Evolutionary conservation across 2,797 vertebrate species (phyloP), one percentile per base, ranked within the genome.

Genomic region (Labroides dimidiatus): DNA sequence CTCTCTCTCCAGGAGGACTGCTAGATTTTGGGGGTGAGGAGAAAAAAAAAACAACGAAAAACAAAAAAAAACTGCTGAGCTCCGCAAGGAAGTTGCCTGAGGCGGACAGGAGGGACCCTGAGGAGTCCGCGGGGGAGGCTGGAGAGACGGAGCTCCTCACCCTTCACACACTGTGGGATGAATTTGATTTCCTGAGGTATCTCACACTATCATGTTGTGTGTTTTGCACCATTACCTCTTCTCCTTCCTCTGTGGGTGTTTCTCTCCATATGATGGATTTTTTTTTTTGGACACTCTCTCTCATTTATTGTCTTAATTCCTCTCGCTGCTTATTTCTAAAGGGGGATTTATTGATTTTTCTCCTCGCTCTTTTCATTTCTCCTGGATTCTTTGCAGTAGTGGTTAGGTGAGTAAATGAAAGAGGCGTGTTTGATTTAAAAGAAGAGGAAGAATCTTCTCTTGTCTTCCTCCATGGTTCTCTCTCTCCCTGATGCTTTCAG

Each of bases 81-180:
- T 92, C 81, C 84, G 89, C 91, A 91, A 89, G 87, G 91, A 93
- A 93, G 90, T 93, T 92, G 82, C 85, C 82, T 23, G 73, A 84
- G 89, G 89, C 84, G 77, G 75, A 72, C 81, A 70, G 78, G 78
- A 70, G 78, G 78, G 64, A 86, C 69, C 86, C 80, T 57, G 64
- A 72, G 79, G 87, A 89, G 75, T 72, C 71, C 59, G 49, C 36
- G 51, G 51, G 66, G 58, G 68, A 75, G 78, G 64, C 66, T 49
- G 79, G 64, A 75, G 64, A 76, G 59, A 75, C 64, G 75, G 61
- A 19, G 66, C 82, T 55, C 10, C 69, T 66, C 64, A 47, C 57
- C 63, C 57, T 17, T 23, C 67, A 52, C 66, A 33, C 60, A 2
- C 71, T 30, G 52, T 49, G 57, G 75, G 82, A 76, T 56, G 49